phyloP scores from a whole-genome alignment of 1,140 invertebrate genomes.

The Ridgeia piscesae region DNA sequence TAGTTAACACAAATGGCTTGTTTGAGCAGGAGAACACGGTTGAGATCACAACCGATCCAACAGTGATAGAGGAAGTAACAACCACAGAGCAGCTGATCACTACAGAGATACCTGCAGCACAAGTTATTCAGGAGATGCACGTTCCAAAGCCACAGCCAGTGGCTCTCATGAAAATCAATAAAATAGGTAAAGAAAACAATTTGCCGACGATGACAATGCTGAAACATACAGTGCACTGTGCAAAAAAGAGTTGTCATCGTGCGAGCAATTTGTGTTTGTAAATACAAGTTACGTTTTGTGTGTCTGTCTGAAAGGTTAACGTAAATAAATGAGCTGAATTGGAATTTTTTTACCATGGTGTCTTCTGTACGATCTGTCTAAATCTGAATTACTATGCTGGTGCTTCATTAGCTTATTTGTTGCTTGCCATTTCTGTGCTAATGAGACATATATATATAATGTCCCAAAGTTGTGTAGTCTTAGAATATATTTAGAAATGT shows the following conservation, averaged over 20 bases:
- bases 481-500: neutral
- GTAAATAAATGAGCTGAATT: no score
- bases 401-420: no score
- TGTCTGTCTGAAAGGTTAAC: no score
- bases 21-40: slow-evolving; percentile 7
- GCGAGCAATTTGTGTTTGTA: no score
- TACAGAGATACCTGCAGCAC: neutral
- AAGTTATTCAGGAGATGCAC: slow-evolving; percentile 8
- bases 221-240: neutral
- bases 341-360: no score
- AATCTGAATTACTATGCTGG: no score
- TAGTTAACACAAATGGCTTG: neutral
- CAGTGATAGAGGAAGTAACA: slow-evolving; percentile 20
- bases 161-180: slow-evolving; percentile 10
- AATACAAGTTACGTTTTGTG: no score
- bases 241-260: neutral
- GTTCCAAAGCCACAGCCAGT: neutral
- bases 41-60: slow-evolving; percentile 13
- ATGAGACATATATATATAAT: neutral
- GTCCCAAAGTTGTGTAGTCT: neutral
- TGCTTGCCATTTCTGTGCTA: neutral
- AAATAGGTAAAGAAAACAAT: neutral
- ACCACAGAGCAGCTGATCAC: neutral
- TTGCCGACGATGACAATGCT: neutral
- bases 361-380: no score